Conservation (phyloP, 2,113 vertebrate species). For the Eidolon helvum region DNA sequence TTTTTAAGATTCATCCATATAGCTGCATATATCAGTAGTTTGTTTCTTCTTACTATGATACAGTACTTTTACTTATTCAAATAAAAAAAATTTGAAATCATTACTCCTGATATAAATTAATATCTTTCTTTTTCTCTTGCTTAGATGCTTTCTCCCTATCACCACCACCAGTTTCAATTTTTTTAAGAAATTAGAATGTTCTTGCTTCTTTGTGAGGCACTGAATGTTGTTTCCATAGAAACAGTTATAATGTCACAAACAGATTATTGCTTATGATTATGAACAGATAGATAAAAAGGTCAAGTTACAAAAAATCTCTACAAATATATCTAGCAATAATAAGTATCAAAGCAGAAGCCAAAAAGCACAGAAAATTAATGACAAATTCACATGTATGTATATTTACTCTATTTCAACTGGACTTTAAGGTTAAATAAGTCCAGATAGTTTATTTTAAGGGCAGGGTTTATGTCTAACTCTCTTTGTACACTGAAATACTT, state of each 20-base stretch:
- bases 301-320: neutral
- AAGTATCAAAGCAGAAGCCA: neutral
- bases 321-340: neutral
- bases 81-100: neutral
- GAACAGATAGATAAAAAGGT: conserved; percentile 52
- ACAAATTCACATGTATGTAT: neutral
- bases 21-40: neutral
- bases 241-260: conserved; percentile 46
- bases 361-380: neutral
- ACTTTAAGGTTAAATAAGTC: conserved; percentile 17
- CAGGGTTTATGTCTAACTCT: neutral
- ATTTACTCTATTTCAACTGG: neutral
- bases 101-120: neutral
- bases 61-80: conserved; percentile 11
- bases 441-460: neutral
- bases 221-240: conserved; percentile 46
- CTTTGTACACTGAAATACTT: neutral
- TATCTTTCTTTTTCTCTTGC: neutral
- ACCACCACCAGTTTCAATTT: neutral
- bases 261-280: neutral
- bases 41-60: neutral
- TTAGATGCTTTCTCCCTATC: neutral
- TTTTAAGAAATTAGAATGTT: conserved; percentile 40
- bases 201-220: neutral
- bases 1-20: neutral